Base-by-base conservation (phyloP, 2,113 vertebrate genomes). In the Morone saxatilis region DNA sequence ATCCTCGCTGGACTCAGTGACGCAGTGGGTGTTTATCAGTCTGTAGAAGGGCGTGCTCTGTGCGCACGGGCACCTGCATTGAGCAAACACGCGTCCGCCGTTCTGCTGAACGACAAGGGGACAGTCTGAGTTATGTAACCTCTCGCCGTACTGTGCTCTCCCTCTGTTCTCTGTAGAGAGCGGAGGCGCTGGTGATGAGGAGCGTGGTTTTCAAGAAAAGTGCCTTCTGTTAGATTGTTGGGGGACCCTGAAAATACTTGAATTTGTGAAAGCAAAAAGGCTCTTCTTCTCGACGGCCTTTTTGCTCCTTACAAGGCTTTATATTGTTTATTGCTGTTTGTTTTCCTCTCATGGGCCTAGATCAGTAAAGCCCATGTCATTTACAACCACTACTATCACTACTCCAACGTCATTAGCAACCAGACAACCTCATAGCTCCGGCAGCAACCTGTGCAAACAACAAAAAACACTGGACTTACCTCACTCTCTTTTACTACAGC, bases 231-330 rank as follows among this genome's bases (percentile, higher is more conserved):
- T 84, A 89, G 86, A 90, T 86, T 88, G 86, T 92, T 67, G 78
- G 67, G 71, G 63, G 48, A 81, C n/a, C 90, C 91, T 92, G 90
- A 87, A 88, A 91, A 94, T 93, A 94, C 93, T 94, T 94, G 94
- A 94, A 93, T 87, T 76, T 82, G 38, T 84, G 69, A 78, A 83
- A 81, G 71, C 62, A 48, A 78, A 84, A 71, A 61, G 76, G 83
- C 81, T 81, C 20, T 7, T 57, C 54, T 60, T 60, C 25, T 69
- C 51, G 20, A 6, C 56, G 19, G 5, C 54, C 83, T 67, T 73
- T 80, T 57, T 51, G 78, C 57, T 80, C 22, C 38, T 77, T 71
- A 77, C 80, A 83, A 70, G 76, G 87, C 91, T 94, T 91, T 88
- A 88, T 84, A 67, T 87, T 40, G 4, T 75, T 84, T 72, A 20